These are phyloP conservation scores for Lobophora halterata DNA, from an alignment of 2,888 invertebrate species.

Conservation along the genomic window DNA sequence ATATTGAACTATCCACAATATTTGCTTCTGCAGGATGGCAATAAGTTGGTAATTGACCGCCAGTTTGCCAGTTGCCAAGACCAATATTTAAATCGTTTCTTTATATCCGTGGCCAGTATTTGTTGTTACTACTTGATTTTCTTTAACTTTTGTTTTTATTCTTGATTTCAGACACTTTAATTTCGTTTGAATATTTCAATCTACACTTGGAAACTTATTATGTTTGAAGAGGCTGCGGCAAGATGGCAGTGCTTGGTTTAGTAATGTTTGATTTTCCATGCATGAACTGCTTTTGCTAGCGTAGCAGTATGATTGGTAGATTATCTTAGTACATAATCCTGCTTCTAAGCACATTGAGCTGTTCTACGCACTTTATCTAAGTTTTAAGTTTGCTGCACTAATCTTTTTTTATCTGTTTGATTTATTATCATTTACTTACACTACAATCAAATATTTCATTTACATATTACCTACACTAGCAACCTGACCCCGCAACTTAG, in stretches of 20 bases:
- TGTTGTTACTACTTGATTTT: slow-evolving; percentile 19
- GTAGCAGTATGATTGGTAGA: neutral
- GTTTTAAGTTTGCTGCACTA: neutral
- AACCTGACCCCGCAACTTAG: too few species aligned
- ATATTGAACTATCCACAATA: too few species aligned
- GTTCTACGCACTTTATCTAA: neutral
- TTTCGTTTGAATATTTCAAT: slow-evolving; percentile 26
- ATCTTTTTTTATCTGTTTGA: too few species aligned
- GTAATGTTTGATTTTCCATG: slow-evolving; percentile 25
- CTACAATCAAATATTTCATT: too few species aligned
- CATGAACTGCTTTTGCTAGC: slow-evolving; percentile 19
- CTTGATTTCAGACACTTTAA: slow-evolving; percentile 36
- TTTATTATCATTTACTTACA: too few species aligned
- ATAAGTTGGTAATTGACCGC: too few species aligned
- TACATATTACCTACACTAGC: too few species aligned
- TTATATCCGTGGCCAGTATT: slow-evolving; percentile 22
- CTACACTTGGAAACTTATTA: slow-evolving; percentile 24
- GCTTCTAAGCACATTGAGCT: neutral
- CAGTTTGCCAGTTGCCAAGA: too few species aligned
- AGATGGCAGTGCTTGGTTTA: slow-evolving; percentile 27
- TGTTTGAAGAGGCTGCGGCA: slow-evolving; percentile 34
- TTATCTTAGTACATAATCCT: neutral
- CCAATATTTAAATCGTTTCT: too few species aligned
- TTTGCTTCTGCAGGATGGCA: too few species aligned
- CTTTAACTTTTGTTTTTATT: slow-evolving; percentile 32